phyloP scores from a whole-genome alignment of 2,888 invertebrate species.

The Tachina fera region DNA sequence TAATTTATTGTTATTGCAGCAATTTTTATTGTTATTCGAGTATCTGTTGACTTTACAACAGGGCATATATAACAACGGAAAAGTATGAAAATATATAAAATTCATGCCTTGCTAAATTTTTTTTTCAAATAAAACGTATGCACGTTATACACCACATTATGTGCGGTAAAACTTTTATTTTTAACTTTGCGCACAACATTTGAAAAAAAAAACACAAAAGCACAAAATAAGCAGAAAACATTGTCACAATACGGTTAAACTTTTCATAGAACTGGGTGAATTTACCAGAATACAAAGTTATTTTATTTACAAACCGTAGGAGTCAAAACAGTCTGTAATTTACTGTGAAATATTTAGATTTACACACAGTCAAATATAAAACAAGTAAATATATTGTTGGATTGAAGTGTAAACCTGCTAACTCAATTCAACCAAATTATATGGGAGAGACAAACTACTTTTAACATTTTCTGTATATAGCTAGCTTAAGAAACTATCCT shows the following conservation, averaged over 20 bases:
- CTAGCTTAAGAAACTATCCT: too few relatives aligned
- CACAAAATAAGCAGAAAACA: constrained; percentile 36
- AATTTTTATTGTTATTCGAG: constrained; percentile 15
- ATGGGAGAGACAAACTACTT: too few relatives aligned
- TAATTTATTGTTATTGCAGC: constrained; percentile 15
- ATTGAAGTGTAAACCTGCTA: too few relatives aligned
- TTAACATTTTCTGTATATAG: too few relatives aligned
- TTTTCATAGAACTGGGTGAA: constrained; percentile 30
- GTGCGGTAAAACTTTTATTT: constrained; percentile 54
- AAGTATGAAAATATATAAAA: neutral
- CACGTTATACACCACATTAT: constrained; percentile 43
- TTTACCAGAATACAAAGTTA: neutral
- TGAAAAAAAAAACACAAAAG: neutral
- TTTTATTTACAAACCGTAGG: neutral
- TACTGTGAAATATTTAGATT: constrained; percentile 21
- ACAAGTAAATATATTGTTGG: too few relatives aligned
- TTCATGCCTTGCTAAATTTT: constrained; percentile 72
- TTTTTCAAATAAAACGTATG: constrained; percentile 20
- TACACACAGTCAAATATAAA: neutral
- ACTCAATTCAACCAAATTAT: too few relatives aligned
- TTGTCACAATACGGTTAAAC: constrained; percentile 68
- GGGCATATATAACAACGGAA: neutral
- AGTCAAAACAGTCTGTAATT: constrained; percentile 62
- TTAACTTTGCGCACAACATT: constrained; percentile 27
- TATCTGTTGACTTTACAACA: neutral